These are phyloP conservation scores for Neolamprologus cancellatus DNA, from an alignment of 2,113 vertebrate species.

Conservation along the genomic window DNA sequence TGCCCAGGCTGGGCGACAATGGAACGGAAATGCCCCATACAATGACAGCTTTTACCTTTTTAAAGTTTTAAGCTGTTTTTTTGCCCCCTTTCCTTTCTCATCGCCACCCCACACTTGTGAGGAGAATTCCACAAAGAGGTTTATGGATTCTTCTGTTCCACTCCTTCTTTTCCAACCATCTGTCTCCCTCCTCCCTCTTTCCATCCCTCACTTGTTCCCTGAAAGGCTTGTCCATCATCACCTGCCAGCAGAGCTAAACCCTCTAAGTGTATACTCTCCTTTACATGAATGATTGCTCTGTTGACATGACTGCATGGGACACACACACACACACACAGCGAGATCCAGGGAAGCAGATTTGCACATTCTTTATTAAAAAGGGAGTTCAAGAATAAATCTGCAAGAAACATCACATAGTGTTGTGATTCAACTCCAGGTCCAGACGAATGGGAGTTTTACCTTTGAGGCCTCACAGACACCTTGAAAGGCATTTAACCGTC, in stretches of 20 bases:
- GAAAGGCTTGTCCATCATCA: constrained; percentile 61
- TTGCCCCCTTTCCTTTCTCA: neutral
- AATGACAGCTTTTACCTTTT: neutral
- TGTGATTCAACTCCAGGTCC: constrained; percentile 41
- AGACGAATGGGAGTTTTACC: constrained; percentile 32
- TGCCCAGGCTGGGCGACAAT: constrained; percentile 37
- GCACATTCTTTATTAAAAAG: constrained; percentile 34
- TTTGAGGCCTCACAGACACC: constrained; percentile 45
- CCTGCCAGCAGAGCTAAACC: constrained; percentile 51
- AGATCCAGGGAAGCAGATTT: constrained; percentile 36
- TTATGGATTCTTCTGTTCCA: constrained; percentile 13
- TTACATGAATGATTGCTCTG: constrained; percentile 65
- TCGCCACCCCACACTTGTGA: neutral
- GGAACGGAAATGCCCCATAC: neutral
- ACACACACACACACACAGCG: neutral
- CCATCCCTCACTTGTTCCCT: constrained; percentile 8
- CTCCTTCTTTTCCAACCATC: constrained; percentile 23
- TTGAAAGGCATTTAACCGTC: constrained; percentile 50
- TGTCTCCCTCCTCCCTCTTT: neutral
- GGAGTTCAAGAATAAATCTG: constrained; percentile 50
- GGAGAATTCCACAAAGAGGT: neutral
- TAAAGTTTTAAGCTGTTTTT: neutral
- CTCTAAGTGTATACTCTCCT: constrained; percentile 48
- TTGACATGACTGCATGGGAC: constrained; percentile 59
- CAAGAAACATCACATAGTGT: constrained; percentile 43